Conservation (phyloP, 2,797 vertebrate species). For the Lates japonicus region DNA sequence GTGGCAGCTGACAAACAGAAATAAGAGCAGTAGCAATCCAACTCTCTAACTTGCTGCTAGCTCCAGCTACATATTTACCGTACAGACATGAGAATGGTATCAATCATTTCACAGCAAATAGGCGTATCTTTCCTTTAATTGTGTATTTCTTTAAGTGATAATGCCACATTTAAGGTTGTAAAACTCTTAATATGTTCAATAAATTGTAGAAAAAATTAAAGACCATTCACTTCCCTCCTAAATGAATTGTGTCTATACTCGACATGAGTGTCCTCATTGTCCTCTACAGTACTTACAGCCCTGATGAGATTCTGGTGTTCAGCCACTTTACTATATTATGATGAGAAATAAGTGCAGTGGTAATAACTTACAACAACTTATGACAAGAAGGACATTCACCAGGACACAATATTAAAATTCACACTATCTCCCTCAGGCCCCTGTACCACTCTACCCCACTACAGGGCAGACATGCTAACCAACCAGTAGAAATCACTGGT, state of each 20-base stretch:
- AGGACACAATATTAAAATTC: constrained; percentile 2
- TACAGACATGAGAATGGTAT: not conserved
- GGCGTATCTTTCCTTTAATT: not conserved
- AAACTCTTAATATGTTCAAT: not conserved
- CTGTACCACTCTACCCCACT: not conserved
- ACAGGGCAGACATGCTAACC: constrained; percentile 6
- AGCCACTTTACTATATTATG: not conserved
- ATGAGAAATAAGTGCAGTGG: not conserved
- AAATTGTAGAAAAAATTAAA: not conserved
- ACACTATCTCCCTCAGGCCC: not conserved
- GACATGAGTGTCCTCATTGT: not conserved
- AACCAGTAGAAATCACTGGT: constrained; percentile 34
- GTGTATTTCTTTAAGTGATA: not conserved
- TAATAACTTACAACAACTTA: not conserved
- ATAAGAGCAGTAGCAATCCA: not conserved
- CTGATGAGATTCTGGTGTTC: constrained; percentile 8
- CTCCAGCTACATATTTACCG: not conserved
- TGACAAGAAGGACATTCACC: not conserved
- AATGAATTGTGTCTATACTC: not conserved
- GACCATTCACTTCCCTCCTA: not conserved
- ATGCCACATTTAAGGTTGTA: not conserved
- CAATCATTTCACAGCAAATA: not conserved
- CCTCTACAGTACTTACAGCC: not conserved
- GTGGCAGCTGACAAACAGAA: not conserved
- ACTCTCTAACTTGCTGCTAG: not conserved